Conservation (phyloP, 2,888 invertebrate genomes). For the Drosophila koepferae region DNA sequence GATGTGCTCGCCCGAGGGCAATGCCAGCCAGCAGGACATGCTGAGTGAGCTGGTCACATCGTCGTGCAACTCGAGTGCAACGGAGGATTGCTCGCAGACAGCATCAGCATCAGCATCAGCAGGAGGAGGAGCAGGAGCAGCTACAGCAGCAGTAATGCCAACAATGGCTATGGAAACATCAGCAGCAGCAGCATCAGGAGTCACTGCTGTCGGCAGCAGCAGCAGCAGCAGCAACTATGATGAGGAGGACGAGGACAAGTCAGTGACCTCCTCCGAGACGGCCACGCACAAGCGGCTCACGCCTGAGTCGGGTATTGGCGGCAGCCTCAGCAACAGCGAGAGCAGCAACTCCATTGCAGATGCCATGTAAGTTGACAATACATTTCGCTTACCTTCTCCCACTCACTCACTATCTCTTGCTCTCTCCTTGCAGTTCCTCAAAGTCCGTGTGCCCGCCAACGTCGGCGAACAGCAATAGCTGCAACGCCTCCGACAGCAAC, state of each 20-base stretch:
- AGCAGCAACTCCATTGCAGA: conserved; percentile 77
- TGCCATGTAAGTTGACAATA: conserved; percentile 67
- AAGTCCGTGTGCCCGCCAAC: conserved; percentile 77
- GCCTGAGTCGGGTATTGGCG: conserved; percentile 82
- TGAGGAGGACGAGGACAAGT: conserved; percentile 71
- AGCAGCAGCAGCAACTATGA: conserved; percentile 60
- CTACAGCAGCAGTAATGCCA: conserved; percentile 1
- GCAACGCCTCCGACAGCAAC: conserved; percentile 83
- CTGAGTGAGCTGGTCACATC: conserved; percentile 82
- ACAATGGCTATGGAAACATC: not conserved
- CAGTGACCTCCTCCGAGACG: conserved; percentile 65
- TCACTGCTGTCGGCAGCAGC: conserved; percentile 14
- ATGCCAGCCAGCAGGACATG: conserved; percentile 74
- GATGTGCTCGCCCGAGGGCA: conserved; percentile 55
- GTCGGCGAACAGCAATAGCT: conserved; percentile 70
- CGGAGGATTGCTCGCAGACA: conserved; percentile 70
- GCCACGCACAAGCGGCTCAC: conserved; percentile 76
- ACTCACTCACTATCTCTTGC: not conserved
- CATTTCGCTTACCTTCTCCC: not conserved
- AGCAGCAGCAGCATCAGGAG: not conserved
- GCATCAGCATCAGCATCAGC: conserved; percentile 24
- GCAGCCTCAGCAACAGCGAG: conserved; percentile 81
- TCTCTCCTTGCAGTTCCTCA: conserved; percentile 40
- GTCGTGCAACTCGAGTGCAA: conserved; percentile 74
- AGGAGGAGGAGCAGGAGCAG: conserved; percentile 27